These are phyloP conservation scores for Ormyrus nitidulus DNA, from an alignment of 2,888 invertebrate genomes.

Conservation along the genomic window DNA sequence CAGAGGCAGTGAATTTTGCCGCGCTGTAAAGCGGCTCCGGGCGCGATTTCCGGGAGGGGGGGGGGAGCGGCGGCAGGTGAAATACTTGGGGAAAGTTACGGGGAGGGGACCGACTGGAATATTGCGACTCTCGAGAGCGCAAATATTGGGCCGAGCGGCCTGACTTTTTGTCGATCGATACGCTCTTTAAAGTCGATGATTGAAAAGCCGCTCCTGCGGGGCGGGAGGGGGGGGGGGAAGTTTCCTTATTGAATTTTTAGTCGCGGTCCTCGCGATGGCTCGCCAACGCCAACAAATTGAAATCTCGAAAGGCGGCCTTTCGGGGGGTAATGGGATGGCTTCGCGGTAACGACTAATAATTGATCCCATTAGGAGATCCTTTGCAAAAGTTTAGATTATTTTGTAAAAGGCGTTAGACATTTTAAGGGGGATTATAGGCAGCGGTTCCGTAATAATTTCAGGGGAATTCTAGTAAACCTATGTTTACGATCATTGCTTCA, in stretches of 20 bases:
- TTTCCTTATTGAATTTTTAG: constrained; percentile 49
- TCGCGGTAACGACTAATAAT: too few relatives aligned
- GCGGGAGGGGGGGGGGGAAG: constrained; percentile 17
- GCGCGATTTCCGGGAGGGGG: too few relatives aligned
- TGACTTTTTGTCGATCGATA: constrained; percentile 20
- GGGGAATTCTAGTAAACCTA: too few relatives aligned
- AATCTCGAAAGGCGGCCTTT: constrained; percentile 9
- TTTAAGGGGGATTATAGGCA: not conserved
- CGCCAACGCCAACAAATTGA: constrained; percentile 15
- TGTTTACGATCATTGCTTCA: too few relatives aligned
- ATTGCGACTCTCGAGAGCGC: constrained; percentile 31
- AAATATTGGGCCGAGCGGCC: constrained; percentile 33
- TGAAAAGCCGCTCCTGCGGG: constrained; percentile 6
- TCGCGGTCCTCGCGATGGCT: constrained; percentile 24
- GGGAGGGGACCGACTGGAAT: not conserved
- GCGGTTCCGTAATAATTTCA: not conserved
- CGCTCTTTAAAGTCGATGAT: constrained; percentile 48
- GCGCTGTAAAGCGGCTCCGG: too few relatives aligned
- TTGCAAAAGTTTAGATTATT: too few relatives aligned
- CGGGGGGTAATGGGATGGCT: not conserved
- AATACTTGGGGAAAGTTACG: constrained; percentile 27
- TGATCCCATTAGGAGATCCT: too few relatives aligned
- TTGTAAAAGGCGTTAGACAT: not conserved
- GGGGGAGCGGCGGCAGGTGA: not conserved
- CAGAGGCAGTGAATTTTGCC: too few relatives aligned